phyloP scores from a whole-genome alignment of 1,140 invertebrate species.

The Trichonephila clavipes region DNA sequence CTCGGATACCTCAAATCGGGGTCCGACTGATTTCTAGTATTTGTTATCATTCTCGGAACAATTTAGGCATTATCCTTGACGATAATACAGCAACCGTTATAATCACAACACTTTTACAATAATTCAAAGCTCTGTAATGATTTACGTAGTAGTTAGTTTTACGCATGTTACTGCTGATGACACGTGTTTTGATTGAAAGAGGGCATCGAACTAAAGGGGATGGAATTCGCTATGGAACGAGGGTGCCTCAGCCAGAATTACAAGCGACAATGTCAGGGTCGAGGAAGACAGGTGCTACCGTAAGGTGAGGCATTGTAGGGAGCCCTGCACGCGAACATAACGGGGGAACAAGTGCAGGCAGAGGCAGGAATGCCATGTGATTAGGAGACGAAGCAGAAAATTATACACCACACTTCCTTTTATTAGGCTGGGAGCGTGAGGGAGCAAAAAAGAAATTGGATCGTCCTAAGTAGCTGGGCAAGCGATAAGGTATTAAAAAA shows the following conservation, averaged over 20 bases:
- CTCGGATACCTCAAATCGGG: too few species aligned
- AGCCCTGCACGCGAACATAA: slow-evolving; percentile 51
- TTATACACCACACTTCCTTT: not conserved
- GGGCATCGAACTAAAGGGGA: slow-evolving; percentile 26
- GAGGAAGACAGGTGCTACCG: slow-evolving; percentile 29
- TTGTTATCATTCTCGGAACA: too few species aligned
- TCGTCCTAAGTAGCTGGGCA: not conserved
- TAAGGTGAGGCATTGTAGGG: not conserved
- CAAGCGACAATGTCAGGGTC: slow-evolving; percentile 45
- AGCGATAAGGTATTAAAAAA: not conserved
- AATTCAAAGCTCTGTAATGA: too few species aligned
- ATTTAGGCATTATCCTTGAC: too few species aligned
- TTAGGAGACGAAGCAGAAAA: slow-evolving; percentile 45
- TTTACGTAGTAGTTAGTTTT: too few species aligned
- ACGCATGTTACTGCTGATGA: not conserved
- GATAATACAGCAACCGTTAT: too few species aligned
- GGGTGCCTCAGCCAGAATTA: not conserved
- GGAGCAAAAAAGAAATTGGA: not conserved
- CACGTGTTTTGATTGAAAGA: not conserved
- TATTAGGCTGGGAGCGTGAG: not conserved
- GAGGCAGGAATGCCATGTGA: slow-evolving; percentile 28
- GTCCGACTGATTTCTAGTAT: too few species aligned
- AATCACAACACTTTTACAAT: too few species aligned
- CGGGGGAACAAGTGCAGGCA: slow-evolving; percentile 39
- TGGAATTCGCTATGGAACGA: not conserved